Percentiles rank a stretch among this genome's conserved stretches.
Conservation (phyloP, 2,888 invertebrate species). For the Oscheius myriophilus region DNA sequence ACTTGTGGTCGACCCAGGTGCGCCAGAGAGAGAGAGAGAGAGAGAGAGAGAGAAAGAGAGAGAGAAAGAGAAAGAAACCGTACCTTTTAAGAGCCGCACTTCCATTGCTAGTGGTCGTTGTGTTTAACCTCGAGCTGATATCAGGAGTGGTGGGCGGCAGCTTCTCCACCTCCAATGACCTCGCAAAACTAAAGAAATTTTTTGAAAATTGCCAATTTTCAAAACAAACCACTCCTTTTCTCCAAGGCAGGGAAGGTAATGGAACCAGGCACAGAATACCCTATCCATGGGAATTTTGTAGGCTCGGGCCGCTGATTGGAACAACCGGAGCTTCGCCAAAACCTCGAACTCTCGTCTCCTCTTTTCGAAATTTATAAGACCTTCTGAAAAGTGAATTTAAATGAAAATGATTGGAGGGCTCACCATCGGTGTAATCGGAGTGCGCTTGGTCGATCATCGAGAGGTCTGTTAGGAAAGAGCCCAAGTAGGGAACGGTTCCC, state of each 20-base stretch:
- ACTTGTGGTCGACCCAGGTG: too few relatives aligned
- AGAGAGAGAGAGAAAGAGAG: too few relatives aligned
- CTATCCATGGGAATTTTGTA: constrained; percentile 87
- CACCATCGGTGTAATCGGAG: constrained; percentile 81
- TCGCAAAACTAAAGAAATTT: constrained; percentile 78
- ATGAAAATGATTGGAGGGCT: constrained; percentile 66
- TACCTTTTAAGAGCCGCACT: constrained; percentile 51
- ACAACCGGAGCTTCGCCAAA: constrained; percentile 88
- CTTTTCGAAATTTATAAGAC: constrained; percentile 96
- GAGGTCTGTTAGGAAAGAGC: constrained; percentile 95
- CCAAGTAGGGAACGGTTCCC: constrained; percentile 82
- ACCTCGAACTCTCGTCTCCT: constrained; percentile 97
- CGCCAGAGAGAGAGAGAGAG: too few relatives aligned
- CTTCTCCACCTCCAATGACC: constrained; percentile 63
- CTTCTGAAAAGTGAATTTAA: constrained; percentile 69
- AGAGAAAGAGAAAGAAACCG: too few relatives aligned
- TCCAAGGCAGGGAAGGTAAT: constrained; percentile 84
- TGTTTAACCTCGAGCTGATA: constrained; percentile 42
- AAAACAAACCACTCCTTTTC: constrained; percentile 83
- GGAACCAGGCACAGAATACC: constrained; percentile 94
- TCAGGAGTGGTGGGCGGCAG: constrained; percentile 59
- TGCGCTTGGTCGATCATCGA: constrained; percentile 97
- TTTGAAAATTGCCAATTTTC: constrained; percentile 79
- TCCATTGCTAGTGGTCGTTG: constrained; percentile 37
- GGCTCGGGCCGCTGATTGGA: constrained; percentile 95